These are phyloP conservation scores for Auanema sp. DNA, from an alignment of 2,888 invertebrate species.

Conservation along the genomic window DNA sequence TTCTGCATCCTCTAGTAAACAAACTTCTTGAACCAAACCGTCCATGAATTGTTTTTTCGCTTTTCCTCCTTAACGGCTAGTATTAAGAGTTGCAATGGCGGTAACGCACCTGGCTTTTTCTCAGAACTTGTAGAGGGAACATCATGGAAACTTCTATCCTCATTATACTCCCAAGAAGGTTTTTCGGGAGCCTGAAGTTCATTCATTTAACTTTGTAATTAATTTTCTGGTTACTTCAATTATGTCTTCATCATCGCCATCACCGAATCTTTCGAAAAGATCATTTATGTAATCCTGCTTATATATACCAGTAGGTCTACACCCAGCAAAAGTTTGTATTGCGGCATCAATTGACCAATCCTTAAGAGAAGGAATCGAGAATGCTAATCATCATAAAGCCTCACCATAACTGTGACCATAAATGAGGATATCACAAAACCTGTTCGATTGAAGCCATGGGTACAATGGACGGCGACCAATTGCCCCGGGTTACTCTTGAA, in stretches of 20 bases:
- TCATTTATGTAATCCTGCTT: slow-evolving; percentile 91
- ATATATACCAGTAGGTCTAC: slow-evolving; percentile 91
- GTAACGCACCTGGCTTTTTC: not conserved
- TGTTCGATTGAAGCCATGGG: slow-evolving; percentile 97
- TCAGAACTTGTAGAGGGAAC: slow-evolving; percentile 3
- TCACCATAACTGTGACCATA: slow-evolving; percentile 75
- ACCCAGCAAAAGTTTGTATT: slow-evolving; percentile 75
- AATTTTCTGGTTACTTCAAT: too few species aligned
- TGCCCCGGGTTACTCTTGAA: slow-evolving; percentile 44
- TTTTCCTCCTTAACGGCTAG: not conserved
- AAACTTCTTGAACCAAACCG: slow-evolving; percentile 43
- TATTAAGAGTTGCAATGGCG: not conserved
- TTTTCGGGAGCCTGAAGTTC: slow-evolving; percentile 34
- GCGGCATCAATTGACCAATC: slow-evolving; percentile 76
- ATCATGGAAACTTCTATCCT: slow-evolving; percentile 4
- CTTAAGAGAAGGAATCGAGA: slow-evolving; percentile 15
- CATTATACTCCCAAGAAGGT: slow-evolving; percentile 48
- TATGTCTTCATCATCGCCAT: slow-evolving; percentile 72
- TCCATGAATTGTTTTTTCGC: slow-evolving; percentile 54
- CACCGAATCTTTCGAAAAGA: slow-evolving; percentile 80
- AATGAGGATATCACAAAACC: slow-evolving; percentile 91
- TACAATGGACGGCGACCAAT: slow-evolving; percentile 81
- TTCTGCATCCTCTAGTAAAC: slow-evolving; percentile 37
- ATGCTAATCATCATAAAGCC: not conserved
- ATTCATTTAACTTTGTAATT: too few species aligned